A percentile compares a stretch with the other conserved stretches of the same genome.
Evolutionary conservation across 2,113 vertebrate species (phyloP).

Genomic region (Corythornis cristatus): DNA sequence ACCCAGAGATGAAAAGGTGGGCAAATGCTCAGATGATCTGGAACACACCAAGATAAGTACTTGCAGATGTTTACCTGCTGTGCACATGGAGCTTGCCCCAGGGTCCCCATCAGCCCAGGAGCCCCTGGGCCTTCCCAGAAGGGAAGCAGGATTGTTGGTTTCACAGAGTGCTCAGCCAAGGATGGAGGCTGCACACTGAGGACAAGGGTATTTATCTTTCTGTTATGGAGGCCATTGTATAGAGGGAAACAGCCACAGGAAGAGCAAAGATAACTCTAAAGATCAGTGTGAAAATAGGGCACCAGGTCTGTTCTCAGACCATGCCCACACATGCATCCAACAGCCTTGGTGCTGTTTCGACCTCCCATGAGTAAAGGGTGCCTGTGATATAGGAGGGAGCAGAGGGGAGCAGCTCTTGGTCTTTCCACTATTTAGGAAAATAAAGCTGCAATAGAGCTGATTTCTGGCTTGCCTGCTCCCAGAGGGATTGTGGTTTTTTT

Average conservation of each 20-base stretch:
- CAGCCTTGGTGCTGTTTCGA: neutral
- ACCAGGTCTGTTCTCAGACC: neutral
- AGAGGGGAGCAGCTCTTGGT: neutral
- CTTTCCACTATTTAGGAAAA: neutral
- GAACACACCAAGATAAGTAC: neutral
- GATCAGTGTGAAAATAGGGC: neutral
- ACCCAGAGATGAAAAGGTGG: no score
- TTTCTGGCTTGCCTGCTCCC: neutral
- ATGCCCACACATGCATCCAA: rapidly evolving
- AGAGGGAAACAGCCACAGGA: rapidly evolving
- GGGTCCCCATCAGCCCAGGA: neutral
- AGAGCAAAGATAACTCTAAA: neutral
- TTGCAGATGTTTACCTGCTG: neutral
- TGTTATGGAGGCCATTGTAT: no score
- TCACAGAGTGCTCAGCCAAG: neutral
- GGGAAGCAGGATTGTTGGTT: neutral
- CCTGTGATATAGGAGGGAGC: neutral
- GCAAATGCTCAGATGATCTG: neutral
- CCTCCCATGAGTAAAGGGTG: neutral
- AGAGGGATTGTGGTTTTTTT: neutral
- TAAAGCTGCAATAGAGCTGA: neutral
- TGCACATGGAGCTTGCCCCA: neutral
- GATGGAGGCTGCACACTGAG: neutral
- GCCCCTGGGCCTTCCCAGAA: neutral
- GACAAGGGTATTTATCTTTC: neutral